phyloP scores from a whole-genome alignment of 2,113 vertebrate genomes.

The Solea senegalensis region DNA sequence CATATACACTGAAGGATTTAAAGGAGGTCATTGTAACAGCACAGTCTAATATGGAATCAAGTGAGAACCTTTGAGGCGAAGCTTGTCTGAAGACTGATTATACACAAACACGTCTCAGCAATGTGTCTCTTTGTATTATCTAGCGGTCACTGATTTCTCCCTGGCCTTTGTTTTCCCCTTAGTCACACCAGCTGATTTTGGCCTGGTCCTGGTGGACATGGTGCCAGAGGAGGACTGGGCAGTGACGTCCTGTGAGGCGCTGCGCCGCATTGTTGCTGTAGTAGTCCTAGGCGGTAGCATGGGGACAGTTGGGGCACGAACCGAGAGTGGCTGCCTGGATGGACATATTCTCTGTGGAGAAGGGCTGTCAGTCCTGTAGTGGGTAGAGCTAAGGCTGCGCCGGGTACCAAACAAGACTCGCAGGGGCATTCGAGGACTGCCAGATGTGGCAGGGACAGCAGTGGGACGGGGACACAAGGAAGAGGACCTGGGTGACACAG shows the following conservation, averaged over 20 bases:
- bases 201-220: conserved; percentile 77
- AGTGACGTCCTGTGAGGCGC: conserved; percentile 76
- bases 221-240: conserved; percentile 71
- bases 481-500: conserved; percentile 55
- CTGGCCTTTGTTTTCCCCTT: conserved; percentile 84
- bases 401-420: conserved; percentile 75
- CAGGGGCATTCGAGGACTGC: conserved; percentile 79
- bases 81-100: conserved; percentile 62
- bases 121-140: conserved; percentile 85
- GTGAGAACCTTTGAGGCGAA: conserved; percentile 65
- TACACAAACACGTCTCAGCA: conserved; percentile 46
- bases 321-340: conserved; percentile 76
- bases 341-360: conserved; percentile 86
- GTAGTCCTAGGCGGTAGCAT: conserved; percentile 75
- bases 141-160: conserved; percentile 83
- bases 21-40: conserved; percentile 42
- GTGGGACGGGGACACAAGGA: conserved; percentile 63
- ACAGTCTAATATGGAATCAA: conserved; percentile 51
- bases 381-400: conserved; percentile 86
- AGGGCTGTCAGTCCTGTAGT: conserved; percentile 87
- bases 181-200: conserved; percentile 81
- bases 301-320: conserved; percentile 72
- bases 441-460: conserved; percentile 62
- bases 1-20: conserved; percentile 41
- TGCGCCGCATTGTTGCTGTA: conserved; percentile 72